A percentile compares a stretch with the other conserved stretches of the same genome.
These are phyloP conservation scores for Artibeus lituratus DNA, from an alignment of 2,797 vertebrate species.

Conservation along the genomic window DNA sequence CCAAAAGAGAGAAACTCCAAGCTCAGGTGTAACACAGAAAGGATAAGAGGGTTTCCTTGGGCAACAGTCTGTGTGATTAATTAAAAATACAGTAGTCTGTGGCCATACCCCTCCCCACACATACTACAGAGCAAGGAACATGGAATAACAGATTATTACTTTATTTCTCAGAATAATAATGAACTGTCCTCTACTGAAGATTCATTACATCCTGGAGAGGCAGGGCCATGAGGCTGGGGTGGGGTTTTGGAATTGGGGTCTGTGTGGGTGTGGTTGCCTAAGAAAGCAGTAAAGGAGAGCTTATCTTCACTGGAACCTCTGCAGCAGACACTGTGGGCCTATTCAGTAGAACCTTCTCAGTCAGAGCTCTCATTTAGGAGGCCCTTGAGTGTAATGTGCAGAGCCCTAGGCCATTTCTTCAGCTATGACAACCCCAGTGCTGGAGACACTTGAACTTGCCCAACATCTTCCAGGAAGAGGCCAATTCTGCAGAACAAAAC, in stretches of 20 bases:
- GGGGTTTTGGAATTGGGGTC: not conserved
- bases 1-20: not conserved
- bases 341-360: not conserved
- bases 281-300: not conserved
- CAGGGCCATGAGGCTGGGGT: not conserved
- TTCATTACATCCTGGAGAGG: not conserved
- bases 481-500: not conserved
- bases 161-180: not conserved
- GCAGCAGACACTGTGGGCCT: not conserved
- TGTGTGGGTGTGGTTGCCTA: not conserved
- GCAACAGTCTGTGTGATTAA: not conserved
- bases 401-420: not conserved
- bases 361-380: not conserved
- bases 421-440: not conserved
- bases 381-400: too few species aligned
- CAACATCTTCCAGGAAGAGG: not conserved
- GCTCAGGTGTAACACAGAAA: not conserved
- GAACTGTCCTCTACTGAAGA: not conserved
- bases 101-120: not conserved
- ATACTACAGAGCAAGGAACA: not conserved
- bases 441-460: not conserved
- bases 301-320: not conserved
- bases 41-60: not conserved
- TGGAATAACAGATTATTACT: not conserved
- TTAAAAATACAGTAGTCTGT: not conserved